Base-by-base conservation (phyloP, 2,888 invertebrate genomes). In the Lasioglossum lativentre region DNA sequence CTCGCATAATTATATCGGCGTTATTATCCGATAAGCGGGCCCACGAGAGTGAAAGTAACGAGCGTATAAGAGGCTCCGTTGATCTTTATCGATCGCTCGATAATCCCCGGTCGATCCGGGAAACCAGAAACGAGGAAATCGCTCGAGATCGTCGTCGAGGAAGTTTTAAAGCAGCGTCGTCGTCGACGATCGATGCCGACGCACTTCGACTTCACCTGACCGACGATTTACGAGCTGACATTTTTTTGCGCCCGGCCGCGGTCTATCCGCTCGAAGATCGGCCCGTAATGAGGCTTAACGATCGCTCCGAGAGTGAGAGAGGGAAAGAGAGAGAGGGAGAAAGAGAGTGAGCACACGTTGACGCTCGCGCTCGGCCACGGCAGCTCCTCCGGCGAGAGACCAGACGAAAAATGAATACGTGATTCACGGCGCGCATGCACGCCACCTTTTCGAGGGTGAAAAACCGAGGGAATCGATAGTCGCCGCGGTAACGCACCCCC, bases 261-360 rank as follows among this genome's bases (percentile, higher is more conserved):
- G 83, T 81, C 88, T 92, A 91, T 92, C 90, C 90, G 89, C 70
- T 85, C 87, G 85, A 90, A 90, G 91, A 92, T 90, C 90, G 91
- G 90, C 85, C 88, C 87, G 91, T 92, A 93, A 93, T 92, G 92
- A 93, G 90, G 86, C 90, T 91, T 91, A 93, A 93, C 92, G 92
- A 92, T 92, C 91, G 91, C 86, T 85, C 78, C 86, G 85, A 87
- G 90, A 91, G 19, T 19, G 45, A 40, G 40, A 40, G 40, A 40
- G 40, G 8, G 8, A 40, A 8, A 40, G 40, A 40, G 40, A 40
- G 40, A 40, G 40, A 42, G 42, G 12, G 45, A 45, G 45, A 45
- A 8, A 40, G 40, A 40, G 40, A 42, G 42, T 14, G 45, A 45
- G 45, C 5, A 89, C 86, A 88, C 89, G 93, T 92, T 92, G 92